A percentile compares a stretch with the other conserved stretches of the same genome.
Evolutionary conservation across 1,140 invertebrate genomes (phyloP).

Genomic region (Drosophila sp.): DNA sequence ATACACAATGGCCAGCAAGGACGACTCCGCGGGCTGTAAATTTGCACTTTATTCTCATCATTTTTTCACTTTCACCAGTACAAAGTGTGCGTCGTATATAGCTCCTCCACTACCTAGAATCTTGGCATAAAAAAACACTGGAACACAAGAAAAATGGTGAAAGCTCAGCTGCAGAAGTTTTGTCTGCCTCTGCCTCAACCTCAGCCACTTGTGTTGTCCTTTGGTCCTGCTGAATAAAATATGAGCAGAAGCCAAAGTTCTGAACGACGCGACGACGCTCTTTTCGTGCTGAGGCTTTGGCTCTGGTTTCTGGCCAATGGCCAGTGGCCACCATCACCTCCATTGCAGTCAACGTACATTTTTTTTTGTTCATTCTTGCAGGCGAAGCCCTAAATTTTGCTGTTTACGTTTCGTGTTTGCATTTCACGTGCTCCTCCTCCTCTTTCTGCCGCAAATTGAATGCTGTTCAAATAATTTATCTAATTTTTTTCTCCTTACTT

Average conservation of each 20-base stretch:
- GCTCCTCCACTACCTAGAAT: slow-evolving; percentile 16
- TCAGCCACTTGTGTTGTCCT: slow-evolving; percentile 44
- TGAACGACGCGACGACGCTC: slow-evolving; percentile 28
- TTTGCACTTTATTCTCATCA: slow-evolving; percentile 58
- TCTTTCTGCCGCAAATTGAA: slow-evolving; percentile 54
- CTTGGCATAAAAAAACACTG: slow-evolving; percentile 13
- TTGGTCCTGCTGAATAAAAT: slow-evolving; percentile 55
- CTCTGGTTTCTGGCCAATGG: background rate
- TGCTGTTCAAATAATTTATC: slow-evolving; percentile 65
- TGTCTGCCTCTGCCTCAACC: slow-evolving; percentile 26
- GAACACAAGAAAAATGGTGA: slow-evolving; percentile 45
- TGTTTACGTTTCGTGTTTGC: slow-evolving; percentile 55
- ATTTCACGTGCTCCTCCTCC: slow-evolving; percentile 40
- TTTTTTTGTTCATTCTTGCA: background rate
- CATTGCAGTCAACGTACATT: slow-evolving; percentile 24
- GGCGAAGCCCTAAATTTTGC: slow-evolving; percentile 27
- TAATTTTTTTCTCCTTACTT: slow-evolving; percentile 36
- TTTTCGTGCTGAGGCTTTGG: slow-evolving; percentile 39
- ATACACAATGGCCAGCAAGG: background rate
- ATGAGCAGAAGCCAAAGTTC: slow-evolving; percentile 53
- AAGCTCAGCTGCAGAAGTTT: slow-evolving; percentile 57
- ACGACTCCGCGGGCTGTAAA: slow-evolving; percentile 30
- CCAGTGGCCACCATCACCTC: slow-evolving; percentile 11
- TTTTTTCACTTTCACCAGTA: slow-evolving; percentile 48
- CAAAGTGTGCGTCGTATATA: background rate